Conservation (phyloP, 2,113 vertebrate species). For the Donacobius atricapilla region DNA sequence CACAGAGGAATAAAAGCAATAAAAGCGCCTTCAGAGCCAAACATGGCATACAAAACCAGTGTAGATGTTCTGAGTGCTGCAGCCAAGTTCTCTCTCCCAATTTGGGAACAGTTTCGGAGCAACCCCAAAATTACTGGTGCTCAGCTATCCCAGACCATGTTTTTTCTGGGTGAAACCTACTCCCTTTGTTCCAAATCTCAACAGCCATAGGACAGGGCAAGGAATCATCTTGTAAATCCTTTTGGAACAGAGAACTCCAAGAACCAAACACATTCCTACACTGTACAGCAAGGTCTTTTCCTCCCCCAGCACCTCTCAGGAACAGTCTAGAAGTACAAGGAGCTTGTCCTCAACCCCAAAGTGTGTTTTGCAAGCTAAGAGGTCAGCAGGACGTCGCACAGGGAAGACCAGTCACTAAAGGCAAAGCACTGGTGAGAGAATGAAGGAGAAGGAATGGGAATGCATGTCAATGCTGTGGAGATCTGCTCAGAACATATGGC, state of each 20-base stretch:
- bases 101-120: fast-evolving
- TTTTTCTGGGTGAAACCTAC: not conserved
- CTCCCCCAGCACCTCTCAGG: not conserved
- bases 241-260: not conserved
- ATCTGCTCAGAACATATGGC: not conserved
- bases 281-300: not conserved
- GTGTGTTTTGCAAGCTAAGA: not conserved
- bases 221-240: not conserved
- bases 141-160: not conserved
- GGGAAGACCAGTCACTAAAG: not conserved
- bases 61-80: fast-evolving
- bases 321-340: not conserved
- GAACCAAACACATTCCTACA: not conserved
- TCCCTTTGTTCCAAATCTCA: not conserved
- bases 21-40: not conserved
- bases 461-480: not conserved
- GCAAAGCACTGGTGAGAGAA: not conserved
- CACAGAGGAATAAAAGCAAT: not conserved
- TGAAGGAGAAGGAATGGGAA: not conserved
- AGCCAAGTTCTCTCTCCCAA: fast-evolving
- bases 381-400: not conserved
- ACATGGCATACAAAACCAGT: not conserved
- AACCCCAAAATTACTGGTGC: not conserved
- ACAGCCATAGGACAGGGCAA: not conserved
- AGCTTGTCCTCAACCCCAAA: not conserved